Base-by-base conservation (phyloP, 2,797 vertebrate species). In the Spheniscus humboldti region DNA sequence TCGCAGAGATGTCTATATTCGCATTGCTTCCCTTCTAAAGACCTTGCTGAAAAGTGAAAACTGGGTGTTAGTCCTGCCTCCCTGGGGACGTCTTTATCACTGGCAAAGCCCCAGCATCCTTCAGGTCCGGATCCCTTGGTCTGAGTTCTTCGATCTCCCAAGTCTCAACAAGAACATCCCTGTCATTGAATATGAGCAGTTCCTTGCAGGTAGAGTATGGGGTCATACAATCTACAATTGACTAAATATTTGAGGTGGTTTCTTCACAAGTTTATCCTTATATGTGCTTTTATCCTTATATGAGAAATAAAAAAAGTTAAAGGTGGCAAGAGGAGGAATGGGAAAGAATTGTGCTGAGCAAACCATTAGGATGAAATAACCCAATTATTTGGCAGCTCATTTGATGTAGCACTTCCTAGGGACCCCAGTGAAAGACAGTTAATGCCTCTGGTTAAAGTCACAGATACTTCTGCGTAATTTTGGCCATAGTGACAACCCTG, bases 81-180 rank as follows among this genome's bases (percentile, higher is more conserved):
- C 99, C 0, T 99, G 99, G 99, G 99, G 99, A 68, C 99, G 98
- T 18, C 98, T 99, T 37, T 99, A 99, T 94, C 99, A 99, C 96
- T 99, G 99, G 99, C 99, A 99, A 97, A 99, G 99, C 97, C 98
- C 99, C 0, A 98, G 99, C 94, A 97, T 99, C 68, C 98, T 98
- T 88, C 99, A 99, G 97, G 96, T 98, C 56, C 99, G 97, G 39
- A 98, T 99, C 41, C 98, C 99, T 13, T 99, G 99, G 99, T 98
- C 98, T 0, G 98, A 99, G 62, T 99, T 99, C 87, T 99, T 99
- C 63, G 99, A 99, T 91, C 88, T 99, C 71, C 98, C 98, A 8
- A 99, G 98, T 94, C 98, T 99, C 90, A 98, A 98, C 90, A 98
- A 95, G 91, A 99, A 99, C 62, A 98, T 99, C 79, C 99, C 99